phyloP scores from a whole-genome alignment of 1,140 invertebrate species.

The Periplaneta americana region DNA sequence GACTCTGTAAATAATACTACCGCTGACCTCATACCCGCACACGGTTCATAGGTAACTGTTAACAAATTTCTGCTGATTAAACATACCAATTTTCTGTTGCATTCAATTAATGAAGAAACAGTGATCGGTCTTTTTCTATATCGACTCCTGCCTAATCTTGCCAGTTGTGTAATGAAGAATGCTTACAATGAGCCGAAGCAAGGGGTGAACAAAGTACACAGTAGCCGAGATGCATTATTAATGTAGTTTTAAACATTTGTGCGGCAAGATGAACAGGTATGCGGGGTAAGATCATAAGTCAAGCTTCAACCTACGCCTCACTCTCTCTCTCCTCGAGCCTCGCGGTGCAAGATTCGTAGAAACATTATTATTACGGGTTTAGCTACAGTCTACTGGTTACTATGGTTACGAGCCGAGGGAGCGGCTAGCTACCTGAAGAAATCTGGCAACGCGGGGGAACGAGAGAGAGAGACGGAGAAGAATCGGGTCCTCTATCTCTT shows the following conservation, averaged over 20 bases:
- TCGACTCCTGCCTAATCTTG: too few relatives aligned
- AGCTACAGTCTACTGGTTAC: not conserved
- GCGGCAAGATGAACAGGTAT: not conserved
- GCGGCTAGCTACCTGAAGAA: not conserved
- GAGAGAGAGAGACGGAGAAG: not conserved
- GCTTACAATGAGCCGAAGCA: not conserved
- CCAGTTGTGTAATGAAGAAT: too few relatives aligned
- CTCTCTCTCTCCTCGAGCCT: too few relatives aligned
- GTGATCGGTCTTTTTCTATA: too few relatives aligned
- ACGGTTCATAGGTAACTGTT: too few relatives aligned
- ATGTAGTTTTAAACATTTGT: not conserved
- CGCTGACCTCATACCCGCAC: too few relatives aligned
- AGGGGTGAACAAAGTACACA: not conserved
- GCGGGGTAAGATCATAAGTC: not conserved
- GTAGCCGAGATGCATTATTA: not conserved
- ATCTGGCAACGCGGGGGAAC: not conserved
- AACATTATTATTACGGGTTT: not conserved
- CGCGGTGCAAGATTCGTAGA: not conserved
- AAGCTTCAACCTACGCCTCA: not conserved
- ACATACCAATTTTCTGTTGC: too few relatives aligned
- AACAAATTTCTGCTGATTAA: too few relatives aligned
- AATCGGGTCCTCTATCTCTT: not conserved
- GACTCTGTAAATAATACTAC: too few relatives aligned
- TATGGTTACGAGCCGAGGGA: not conserved
- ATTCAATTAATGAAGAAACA: too few relatives aligned